Evolutionary conservation across 2,888 invertebrate genomes (phyloP), one percentile per base, ranked within the genome.

Genomic region (Eupithecia inturbata): DNA sequence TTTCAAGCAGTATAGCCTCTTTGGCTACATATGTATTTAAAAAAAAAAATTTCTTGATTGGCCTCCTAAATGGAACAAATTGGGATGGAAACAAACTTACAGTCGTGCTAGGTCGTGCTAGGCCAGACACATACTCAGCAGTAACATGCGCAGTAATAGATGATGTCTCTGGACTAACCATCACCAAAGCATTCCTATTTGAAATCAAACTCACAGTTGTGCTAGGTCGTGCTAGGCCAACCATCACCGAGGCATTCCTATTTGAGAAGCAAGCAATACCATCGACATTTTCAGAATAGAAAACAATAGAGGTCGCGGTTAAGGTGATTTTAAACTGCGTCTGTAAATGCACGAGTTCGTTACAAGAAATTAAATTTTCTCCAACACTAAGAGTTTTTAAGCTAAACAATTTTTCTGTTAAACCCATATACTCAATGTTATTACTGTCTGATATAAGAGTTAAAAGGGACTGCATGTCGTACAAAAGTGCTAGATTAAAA

Each of bases 211-310:
- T n/a, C 12, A 3, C n/a, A n/a, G 53, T 53, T 4, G 22, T 22
- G 3, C 3, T 22, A 45, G 7, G 45, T 45, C 45, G 19, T 45
- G 1, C 6, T 45, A 19, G 45, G 19, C 19, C 19, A 10, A 22
- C n/a, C 10, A 53, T 10, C 53, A 22, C 22, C 22, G 53, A 22
- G 3, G 22, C 53, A 53, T 53, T 63, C 1, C 19, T 63, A 31
- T 63, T 63, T 36, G 64, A 36, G 64, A 36, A 64, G 36, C 74
- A 74, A 62, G 63, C 7, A 31, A 75, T 72, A 1, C 75, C 72
- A 53, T 67, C 69, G 9, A 72, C 68, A 39, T 75, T 75, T n/a
- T 72, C 75, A n/a, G 39, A 33, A 28, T 64, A 71, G 45, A 39
- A 68, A 39, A 69, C 28, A 16, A 67, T 53, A 39, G 9, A 28